Conservation (phyloP, 1,140 invertebrate genomes). For the Lasioglossum baleicum region DNA sequence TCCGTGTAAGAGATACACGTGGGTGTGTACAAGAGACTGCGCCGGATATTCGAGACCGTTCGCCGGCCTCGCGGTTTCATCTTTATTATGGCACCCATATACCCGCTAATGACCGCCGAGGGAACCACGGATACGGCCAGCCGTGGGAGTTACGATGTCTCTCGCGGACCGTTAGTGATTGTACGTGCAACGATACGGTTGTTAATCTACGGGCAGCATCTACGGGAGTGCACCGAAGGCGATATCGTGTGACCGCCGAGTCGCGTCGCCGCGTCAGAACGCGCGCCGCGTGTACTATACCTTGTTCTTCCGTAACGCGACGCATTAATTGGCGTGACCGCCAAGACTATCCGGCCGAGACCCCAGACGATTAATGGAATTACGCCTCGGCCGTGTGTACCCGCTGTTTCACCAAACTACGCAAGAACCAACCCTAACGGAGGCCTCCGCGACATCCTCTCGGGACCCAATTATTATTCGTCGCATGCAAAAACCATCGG, state of each 20-base stretch:
- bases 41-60: constrained; percentile 24
- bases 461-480: constrained; percentile 15
- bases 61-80: constrained; percentile 49
- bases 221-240: constrained; percentile 32
- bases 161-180: constrained; percentile 59
- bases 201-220: constrained; percentile 50
- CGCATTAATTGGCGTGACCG: constrained; percentile 21
- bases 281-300: background rate
- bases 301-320: constrained; percentile 10
- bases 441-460: constrained; percentile 16
- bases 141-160: constrained; percentile 60
- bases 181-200: constrained; percentile 55
- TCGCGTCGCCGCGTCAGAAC: constrained; percentile 22
- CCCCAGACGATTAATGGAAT: constrained; percentile 14
- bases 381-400: background rate
- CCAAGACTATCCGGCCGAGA: background rate
- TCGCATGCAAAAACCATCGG: constrained; percentile 5
- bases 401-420: constrained; percentile 18
- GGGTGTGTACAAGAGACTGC: constrained; percentile 2
- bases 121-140: constrained; percentile 28
- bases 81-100: constrained; percentile 61
- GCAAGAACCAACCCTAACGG: background rate
- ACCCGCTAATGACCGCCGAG: constrained; percentile 60
- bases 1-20: background rate
- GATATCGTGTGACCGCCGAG: constrained; percentile 40